Base-by-base conservation (phyloP, 2,113 vertebrate species). In the Merops nubicus region DNA sequence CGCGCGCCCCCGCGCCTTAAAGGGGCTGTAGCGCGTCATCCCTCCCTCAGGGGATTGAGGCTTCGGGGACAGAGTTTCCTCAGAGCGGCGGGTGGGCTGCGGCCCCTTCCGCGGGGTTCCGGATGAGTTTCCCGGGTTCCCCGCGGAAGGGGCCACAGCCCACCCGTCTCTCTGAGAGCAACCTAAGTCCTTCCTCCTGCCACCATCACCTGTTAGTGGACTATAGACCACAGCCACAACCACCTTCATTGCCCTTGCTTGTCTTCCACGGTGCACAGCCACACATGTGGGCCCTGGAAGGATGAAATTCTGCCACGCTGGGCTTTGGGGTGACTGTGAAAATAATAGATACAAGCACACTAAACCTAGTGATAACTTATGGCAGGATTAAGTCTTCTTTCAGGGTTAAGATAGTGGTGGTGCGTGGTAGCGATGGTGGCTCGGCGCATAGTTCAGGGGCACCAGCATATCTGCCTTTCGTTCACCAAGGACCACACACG, bases 121-220 rank as follows among this genome's bases (percentile, higher is more conserved):
- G 12, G 42, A 43, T 43, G 43, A 16, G 43, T 43, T 12, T 12
- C 12, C 16, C 12, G 43, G 12, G 43, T 12, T 10, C 34, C 16
- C 20, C n/a, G 26, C 16, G 31, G 62, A 53, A 43, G 33, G n/a
- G 21, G 14, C 18, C n/a, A 12, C 34, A 18, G 20, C 47, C 34
- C 29, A 4, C 45, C 45, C 64, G 16, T 34, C 5, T 0, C 34
- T 17, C n/a, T 10, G 22, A 10, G 6, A 1, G 14, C n/a, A n/a
- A 16, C 2, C 9, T 1, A 25, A 20, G 25, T 29, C 5, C 9
- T 9, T 34, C 4, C 11, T 38, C 42, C 26, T 1, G 1, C 40
- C 29, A 2, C 2, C 14, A 0, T 7, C 29, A 1, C 38, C 53
- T 19, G 31, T 20, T 9, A 0, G 0, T 3, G 4, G 11, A 2